A percentile compares a stretch with the other conserved stretches of the same genome.
Evolutionary conservation across 2,888 invertebrate genomes (phyloP).

Genomic region (Tachina grossa): DNA sequence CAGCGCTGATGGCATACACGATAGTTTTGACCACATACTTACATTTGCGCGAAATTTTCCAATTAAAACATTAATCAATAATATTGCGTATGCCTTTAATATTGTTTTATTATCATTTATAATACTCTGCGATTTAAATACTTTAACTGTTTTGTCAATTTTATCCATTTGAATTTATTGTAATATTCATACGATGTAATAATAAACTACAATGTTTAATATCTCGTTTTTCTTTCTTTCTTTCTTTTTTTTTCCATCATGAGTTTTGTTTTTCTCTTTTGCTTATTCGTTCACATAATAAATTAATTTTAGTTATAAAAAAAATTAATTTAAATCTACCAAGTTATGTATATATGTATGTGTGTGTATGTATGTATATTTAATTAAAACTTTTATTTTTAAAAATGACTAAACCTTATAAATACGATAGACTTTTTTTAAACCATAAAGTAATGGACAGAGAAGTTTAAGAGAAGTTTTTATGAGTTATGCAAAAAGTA

Average conservation of each 20-base stretch:
- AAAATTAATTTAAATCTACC: slow-evolving; percentile 61
- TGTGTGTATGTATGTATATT: neutral
- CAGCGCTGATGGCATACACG: too few species aligned
- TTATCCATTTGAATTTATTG: slow-evolving; percentile 62
- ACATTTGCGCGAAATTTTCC: neutral
- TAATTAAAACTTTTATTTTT: slow-evolving; percentile 58
- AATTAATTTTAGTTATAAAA: slow-evolving; percentile 58
- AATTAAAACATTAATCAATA: neutral
- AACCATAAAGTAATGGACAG: slow-evolving; percentile 28
- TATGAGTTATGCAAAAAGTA: slow-evolving; percentile 24
- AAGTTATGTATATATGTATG: neutral
- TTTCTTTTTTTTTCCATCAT: slow-evolving; percentile 16
- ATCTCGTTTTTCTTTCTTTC: neutral
- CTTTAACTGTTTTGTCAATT: slow-evolving; percentile 54
- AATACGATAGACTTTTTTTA: slow-evolving; percentile 49
- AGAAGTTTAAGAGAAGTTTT: neutral
- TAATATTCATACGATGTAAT: slow-evolving; percentile 64
- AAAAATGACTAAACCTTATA: slow-evolving; percentile 61
- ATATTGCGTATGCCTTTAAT: slow-evolving; percentile 35
- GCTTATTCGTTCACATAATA: slow-evolving; percentile 41
- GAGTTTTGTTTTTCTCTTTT: neutral
- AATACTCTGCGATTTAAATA: slow-evolving; percentile 65
- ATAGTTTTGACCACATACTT: neutral
- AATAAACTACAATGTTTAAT: slow-evolving; percentile 60
- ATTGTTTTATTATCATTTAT: slow-evolving; percentile 61